A percentile compares a stretch with the other conserved stretches of the same genome.
These are phyloP conservation scores for Xiphophorus couchianus DNA, from an alignment of 2,113 vertebrate genomes.

Conservation along the genomic window DNA sequence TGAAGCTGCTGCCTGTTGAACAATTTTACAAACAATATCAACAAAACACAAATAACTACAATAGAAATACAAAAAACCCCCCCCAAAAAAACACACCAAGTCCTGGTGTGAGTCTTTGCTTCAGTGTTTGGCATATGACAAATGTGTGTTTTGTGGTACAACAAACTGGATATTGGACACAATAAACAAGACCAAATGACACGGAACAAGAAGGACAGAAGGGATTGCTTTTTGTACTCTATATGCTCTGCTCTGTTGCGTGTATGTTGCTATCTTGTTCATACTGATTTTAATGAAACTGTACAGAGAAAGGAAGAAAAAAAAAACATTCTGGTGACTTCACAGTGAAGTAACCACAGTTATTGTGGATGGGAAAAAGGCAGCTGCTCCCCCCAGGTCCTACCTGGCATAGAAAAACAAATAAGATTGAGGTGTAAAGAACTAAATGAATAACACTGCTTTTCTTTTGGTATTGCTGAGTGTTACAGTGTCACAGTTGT, in stretches of 20 bases:
- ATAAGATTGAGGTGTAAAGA: constrained; percentile 40
- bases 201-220: constrained; percentile 14
- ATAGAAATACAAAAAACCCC: not conserved
- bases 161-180: constrained; percentile 50
- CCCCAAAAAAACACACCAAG: constrained; percentile 36
- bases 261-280: constrained; percentile 41
- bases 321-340: constrained; percentile 29
- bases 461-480: not conserved
- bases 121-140: constrained; percentile 40
- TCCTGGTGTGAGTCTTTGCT: constrained; percentile 46
- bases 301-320: constrained; percentile 4
- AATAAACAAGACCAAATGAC: constrained; percentile 28
- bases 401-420: constrained; percentile 37
- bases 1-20: constrained; percentile 37
- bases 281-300: constrained; percentile 24
- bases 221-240: constrained; percentile 2
- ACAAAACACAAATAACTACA: constrained; percentile 11
- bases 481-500: not conserved
- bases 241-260: constrained; percentile 27
- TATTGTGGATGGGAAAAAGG: constrained; percentile 55
- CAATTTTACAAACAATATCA: constrained; percentile 10
- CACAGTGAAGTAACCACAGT: constrained; percentile 39
- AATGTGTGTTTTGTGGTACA: constrained; percentile 59
- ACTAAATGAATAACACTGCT: constrained; percentile 41
- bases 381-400: constrained; percentile 62